Percentiles rank a stretch among this genome's conserved stretches.
Evolutionary conservation across 2,797 vertebrate species (phyloP).

Genomic region (Masticophis lateralis): DNA sequence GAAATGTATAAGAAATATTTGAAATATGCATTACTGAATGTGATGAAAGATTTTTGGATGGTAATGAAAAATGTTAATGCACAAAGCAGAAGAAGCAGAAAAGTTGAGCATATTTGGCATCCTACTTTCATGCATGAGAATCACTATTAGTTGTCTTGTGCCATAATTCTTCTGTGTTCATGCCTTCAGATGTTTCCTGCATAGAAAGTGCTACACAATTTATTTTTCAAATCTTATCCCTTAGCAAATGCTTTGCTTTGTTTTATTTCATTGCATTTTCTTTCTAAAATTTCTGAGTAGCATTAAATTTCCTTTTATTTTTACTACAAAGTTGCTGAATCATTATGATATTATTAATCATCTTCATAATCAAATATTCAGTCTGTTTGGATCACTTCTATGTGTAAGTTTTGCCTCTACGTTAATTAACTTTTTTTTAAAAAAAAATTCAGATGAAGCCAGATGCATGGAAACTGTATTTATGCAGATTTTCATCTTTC

Average conservation of each 20-base stretch:
- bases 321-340: not conserved
- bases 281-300: not conserved
- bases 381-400: not conserved
- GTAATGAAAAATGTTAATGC: not conserved
- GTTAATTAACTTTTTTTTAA: too few relatives aligned
- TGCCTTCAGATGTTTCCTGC: not conserved
- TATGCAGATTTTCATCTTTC: not conserved
- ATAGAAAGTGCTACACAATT: not conserved
- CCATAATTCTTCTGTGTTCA: not conserved
- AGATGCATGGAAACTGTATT: not conserved
- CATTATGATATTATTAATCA: not conserved
- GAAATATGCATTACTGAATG: not conserved
- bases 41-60: slow-evolving; percentile 7
- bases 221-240: not conserved
- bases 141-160: not conserved
- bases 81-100: not conserved
- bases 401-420: not conserved
- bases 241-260: not conserved
- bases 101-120: not conserved
- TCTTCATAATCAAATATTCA: not conserved
- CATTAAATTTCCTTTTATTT: not conserved
- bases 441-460: not conserved
- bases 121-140: not conserved
- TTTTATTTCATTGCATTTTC: not conserved
- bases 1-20: not conserved